These are phyloP conservation scores for Silurus asotus DNA, from an alignment of 2,113 vertebrate genomes.

Conservation along the genomic window DNA sequence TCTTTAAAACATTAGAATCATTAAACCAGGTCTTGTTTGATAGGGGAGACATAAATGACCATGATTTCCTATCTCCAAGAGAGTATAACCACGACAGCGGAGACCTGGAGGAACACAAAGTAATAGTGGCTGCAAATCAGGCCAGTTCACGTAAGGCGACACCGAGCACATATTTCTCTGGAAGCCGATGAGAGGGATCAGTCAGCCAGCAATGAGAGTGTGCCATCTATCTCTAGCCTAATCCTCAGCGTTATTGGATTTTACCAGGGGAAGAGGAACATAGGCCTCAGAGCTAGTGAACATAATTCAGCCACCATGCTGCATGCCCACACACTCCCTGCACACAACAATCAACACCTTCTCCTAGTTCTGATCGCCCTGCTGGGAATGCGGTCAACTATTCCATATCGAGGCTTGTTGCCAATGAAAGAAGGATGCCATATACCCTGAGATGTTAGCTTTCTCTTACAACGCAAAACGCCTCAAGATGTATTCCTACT, in stretches of 20 bases:
- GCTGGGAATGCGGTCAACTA: slow-evolving; percentile 21
- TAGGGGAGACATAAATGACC: neutral
- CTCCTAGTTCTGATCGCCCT: neutral
- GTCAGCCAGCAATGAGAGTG: slow-evolving; percentile 23
- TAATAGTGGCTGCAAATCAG: slow-evolving; percentile 19
- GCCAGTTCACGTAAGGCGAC: slow-evolving; percentile 11
- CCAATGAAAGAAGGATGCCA: neutral
- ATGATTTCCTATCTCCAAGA: neutral
- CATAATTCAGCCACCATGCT: slow-evolving; percentile 31
- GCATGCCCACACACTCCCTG: slow-evolving; percentile 16
- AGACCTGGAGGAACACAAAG: neutral
- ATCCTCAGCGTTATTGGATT: slow-evolving; percentile 46
- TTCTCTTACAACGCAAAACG: neutral
- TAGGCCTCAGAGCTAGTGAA: slow-evolving; percentile 16
- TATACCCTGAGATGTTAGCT: neutral
- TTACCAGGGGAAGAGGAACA: slow-evolving; percentile 26
- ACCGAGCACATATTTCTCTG: slow-evolving; percentile 25
- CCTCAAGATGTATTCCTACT: too few relatives aligned
- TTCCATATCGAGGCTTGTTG: neutral
- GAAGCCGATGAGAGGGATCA: slow-evolving; percentile 36
- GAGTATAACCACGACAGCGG: neutral
- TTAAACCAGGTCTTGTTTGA: neutral
- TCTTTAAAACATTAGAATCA: neutral
- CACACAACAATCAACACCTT: slow-evolving; percentile 3
- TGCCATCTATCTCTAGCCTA: slow-evolving; percentile 36